Evolutionary conservation across 2,888 invertebrate species (phyloP).

Genomic region (Trichogramma dendrolimi): DNA sequence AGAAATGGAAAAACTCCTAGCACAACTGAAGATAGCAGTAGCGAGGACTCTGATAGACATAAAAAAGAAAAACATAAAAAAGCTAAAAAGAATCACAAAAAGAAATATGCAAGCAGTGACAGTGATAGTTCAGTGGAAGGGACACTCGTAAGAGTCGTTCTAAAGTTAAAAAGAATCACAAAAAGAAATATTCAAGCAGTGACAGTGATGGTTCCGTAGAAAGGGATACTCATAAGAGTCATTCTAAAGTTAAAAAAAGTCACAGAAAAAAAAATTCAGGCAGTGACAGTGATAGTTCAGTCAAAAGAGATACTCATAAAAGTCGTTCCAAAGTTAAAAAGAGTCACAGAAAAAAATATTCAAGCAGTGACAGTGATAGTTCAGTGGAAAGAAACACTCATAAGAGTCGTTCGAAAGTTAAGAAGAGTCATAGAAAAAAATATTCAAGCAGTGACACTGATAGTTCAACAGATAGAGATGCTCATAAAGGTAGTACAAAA

Average conservation of each 20-base stretch:
- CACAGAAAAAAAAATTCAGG: too few species aligned
- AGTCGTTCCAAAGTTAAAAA: too few species aligned
- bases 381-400: conserved; percentile 5
- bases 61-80: conserved; percentile 41
- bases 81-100: conserved; percentile 32
- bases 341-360: conserved; percentile 4
- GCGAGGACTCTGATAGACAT: conserved; percentile 24
- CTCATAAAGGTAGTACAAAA: conserved; percentile 20
- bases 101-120: conserved; percentile 22
- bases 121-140: conserved; percentile 9
- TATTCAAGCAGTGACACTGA: conserved; percentile 27
- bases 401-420: too few species aligned
- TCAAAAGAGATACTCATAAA: too few species aligned
- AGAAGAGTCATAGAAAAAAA: conserved; percentile 3
- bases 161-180: too few species aligned
- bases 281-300: too few species aligned
- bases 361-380: conserved; percentile 24
- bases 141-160: too few species aligned
- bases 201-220: too few species aligned
- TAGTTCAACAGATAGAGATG: conserved; percentile 28
- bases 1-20: too few species aligned
- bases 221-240: too few species aligned
- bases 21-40: background rate
- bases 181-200: too few species aligned
- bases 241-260: too few species aligned